phyloP scores from a whole-genome alignment of 2,113 vertebrate genomes.

The Neopipo cinnamomea region DNA sequence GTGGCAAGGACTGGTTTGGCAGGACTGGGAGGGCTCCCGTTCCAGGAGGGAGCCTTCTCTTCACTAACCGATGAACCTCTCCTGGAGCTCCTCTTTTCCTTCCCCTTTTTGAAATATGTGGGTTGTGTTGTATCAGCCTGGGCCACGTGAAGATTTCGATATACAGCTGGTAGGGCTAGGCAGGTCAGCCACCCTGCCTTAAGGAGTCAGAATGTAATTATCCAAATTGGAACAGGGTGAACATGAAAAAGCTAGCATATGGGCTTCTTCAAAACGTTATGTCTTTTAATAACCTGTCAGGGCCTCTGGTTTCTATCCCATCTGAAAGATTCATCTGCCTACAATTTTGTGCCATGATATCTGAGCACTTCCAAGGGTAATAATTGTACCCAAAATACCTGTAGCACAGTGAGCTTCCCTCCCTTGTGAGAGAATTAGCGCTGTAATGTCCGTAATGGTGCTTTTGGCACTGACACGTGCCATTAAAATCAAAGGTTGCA shows the following conservation, averaged over 20 bases:
- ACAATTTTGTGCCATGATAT: conserved; percentile 19
- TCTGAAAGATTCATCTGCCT: conserved; percentile 29
- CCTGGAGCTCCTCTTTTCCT: background rate
- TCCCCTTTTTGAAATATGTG: background rate
- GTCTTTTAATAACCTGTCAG: conserved; percentile 26
- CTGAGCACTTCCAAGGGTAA: background rate
- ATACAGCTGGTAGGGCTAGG: conserved; percentile 18
- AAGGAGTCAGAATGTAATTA: conserved; percentile 18
- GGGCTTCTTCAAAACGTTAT: background rate
- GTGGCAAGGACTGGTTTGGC: background rate
- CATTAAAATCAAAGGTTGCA: background rate
- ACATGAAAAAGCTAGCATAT: conserved; percentile 15
- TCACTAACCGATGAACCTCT: background rate
- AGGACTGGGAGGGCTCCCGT: accelerated
- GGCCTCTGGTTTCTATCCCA: conserved; percentile 33
- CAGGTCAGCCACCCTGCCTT: conserved; percentile 28
- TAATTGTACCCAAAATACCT: background rate
- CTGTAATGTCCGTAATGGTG: background rate
- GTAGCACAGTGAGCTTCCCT: background rate
- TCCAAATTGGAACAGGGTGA: conserved; percentile 37
- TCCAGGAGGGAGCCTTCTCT: background rate
- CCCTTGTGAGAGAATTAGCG: background rate
- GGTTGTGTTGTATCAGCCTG: background rate
- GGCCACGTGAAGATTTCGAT: background rate
- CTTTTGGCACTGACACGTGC: background rate